phyloP scores from a whole-genome alignment of 2,888 invertebrate species.

The Tetragnatha montana region DNA sequence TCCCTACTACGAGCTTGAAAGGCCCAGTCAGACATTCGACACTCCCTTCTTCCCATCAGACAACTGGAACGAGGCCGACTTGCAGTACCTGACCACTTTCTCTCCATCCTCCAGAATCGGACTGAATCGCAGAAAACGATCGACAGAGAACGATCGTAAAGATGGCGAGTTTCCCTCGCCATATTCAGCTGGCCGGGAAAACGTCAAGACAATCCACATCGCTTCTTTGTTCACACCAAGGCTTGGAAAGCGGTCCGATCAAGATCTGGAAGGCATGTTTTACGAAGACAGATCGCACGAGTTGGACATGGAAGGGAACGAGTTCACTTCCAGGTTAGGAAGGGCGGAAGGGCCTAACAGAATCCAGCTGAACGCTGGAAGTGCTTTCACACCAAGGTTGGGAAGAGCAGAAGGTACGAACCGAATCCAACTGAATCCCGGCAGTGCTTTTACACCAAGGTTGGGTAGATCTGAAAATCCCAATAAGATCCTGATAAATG shows the following conservation, averaged over 20 bases:
- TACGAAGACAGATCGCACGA: neutral
- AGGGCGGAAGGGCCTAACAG: neutral
- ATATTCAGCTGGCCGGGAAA: neutral
- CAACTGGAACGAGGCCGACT: constrained; percentile 10
- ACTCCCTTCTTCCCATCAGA: neutral
- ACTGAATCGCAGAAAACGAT: constrained; percentile 26
- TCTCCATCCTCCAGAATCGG: neutral
- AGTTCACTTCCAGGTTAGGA: constrained; percentile 41
- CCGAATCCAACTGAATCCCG: constrained; percentile 23
- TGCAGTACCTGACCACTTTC: neutral
- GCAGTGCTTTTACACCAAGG: constrained; percentile 43
- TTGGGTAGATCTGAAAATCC: constrained; percentile 26
- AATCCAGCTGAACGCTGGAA: constrained; percentile 28
- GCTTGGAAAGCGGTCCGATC: constrained; percentile 25
- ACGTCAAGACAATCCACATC: constrained; percentile 47
- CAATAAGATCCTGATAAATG: constrained; percentile 6
- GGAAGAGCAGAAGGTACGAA: constrained; percentile 30
- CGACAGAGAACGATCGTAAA: neutral
- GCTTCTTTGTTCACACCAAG: constrained; percentile 52
- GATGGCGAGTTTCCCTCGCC: neutral
- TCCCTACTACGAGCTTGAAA: constrained; percentile 27
- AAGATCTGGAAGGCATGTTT: neutral
- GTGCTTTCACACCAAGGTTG: constrained; percentile 56
- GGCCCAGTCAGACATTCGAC: neutral
- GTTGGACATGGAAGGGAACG: constrained; percentile 15